phyloP scores from a whole-genome alignment of 2,797 vertebrate genomes.

The Poecilia wingei region DNA sequence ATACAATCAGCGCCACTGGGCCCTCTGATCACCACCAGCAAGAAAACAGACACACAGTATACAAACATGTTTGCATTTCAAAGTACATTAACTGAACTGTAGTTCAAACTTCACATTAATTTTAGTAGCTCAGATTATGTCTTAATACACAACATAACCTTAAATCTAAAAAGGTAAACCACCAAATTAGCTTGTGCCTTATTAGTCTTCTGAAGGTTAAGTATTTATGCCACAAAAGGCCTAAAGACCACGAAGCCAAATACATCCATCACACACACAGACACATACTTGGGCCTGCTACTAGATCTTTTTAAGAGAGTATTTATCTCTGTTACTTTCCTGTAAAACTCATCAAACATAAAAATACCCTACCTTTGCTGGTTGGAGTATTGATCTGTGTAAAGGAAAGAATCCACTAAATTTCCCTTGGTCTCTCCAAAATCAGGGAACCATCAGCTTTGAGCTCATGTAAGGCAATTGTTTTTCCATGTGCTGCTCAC shows the following conservation, averaged over 20 bases:
- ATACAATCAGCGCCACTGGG: background rate
- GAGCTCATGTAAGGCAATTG: background rate
- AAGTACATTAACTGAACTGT: background rate
- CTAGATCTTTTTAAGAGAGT: background rate
- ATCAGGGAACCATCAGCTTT: background rate
- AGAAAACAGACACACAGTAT: background rate
- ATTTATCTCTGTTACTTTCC: no score
- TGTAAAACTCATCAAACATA: background rate
- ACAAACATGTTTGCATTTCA: background rate
- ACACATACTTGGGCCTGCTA: background rate
- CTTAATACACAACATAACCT: background rate
- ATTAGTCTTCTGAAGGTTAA: background rate
- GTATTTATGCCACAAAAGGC: background rate
- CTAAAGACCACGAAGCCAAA: background rate
- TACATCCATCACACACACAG: background rate
- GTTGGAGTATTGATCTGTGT: background rate
- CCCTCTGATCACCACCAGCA: background rate
- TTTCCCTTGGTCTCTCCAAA: background rate
- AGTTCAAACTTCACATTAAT: background rate
- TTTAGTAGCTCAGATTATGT: background rate
- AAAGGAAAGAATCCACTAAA: background rate
- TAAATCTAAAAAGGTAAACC: background rate
- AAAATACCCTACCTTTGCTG: background rate
- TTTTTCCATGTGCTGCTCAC: background rate
- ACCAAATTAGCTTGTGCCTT: background rate